Percentiles rank a stretch among this genome's conserved stretches.
These are phyloP conservation scores for Cebuella pygmaea DNA, from an alignment of 2,797 vertebrate species.

Conservation along the genomic window DNA sequence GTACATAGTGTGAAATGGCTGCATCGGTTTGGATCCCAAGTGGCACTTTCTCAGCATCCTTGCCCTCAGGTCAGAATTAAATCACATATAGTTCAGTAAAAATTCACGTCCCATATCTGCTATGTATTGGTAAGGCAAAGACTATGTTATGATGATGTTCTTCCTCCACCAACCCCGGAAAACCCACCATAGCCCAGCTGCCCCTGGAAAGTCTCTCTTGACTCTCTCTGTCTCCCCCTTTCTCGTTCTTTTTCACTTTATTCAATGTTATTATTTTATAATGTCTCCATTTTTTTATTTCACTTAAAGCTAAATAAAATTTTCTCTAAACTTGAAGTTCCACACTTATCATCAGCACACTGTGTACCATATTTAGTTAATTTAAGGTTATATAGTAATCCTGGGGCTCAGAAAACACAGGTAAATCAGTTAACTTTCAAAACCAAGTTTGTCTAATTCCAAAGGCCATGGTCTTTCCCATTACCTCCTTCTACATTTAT, in stretches of 20 bases:
- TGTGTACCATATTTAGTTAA: not conserved
- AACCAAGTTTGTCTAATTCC: not conserved
- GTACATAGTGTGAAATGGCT: not conserved
- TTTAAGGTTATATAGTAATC: not conserved
- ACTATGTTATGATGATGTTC: too few species aligned
- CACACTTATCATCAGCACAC: not conserved
- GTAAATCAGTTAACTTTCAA: not conserved
- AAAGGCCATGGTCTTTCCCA: not conserved
- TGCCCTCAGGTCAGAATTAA: not conserved
- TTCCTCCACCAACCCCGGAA: rapidly evolving
- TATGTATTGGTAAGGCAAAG: not conserved
- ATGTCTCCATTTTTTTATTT: not conserved
- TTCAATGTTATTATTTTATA: not conserved
- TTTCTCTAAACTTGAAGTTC: not conserved
- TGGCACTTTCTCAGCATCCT: not conserved
- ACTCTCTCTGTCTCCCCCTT: not conserved
- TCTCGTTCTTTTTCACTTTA: not conserved
- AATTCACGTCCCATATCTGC: not conserved
- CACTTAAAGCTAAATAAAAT: not conserved
- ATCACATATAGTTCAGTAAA: not conserved
- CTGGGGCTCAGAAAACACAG: not conserved
- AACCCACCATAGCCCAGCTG: not conserved
- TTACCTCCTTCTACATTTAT: not conserved
- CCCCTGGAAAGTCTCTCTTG: not conserved
- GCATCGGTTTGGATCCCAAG: not conserved